Evolutionary conservation across 2,113 vertebrate species (phyloP), one percentile per base, ranked within the genome.

Genomic region (Pelusios castaneus): DNA sequence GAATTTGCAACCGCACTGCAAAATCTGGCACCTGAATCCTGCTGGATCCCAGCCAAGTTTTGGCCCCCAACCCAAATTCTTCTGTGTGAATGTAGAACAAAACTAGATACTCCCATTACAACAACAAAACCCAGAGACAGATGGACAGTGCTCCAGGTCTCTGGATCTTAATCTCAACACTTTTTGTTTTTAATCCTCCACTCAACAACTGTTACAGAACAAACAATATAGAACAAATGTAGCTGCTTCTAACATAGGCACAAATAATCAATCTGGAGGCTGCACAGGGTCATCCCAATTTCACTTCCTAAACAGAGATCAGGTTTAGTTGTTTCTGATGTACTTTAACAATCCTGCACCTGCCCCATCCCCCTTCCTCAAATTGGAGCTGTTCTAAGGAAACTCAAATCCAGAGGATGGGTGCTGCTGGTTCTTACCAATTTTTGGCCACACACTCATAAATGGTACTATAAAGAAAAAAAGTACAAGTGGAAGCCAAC

Each of bases 11-110:
- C 34, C 83, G 77, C 87, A 27, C 38, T 91, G 80, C 25, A 94
- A 93, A 95, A 94, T 16, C 92, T 95, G 92, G 84, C 88, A 73
- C 83, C 63, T 87, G 73, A 93, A 27, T 90, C 54, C 41, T 92
- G 4, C 73, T 94, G 92, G 56, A 87, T 87, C 89, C 89, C 73
- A 92, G 89, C 82, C 95, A 92, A 80, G 7, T 90, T 82, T 70
- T 16, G 5, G 92, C 31, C 52, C 6, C 29, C 41, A 47, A 55
- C 21, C 75, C 19, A 78, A 87, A 87, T 96, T 87, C 45, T 90
- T 31, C 9, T 54, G 10, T 9, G 27, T 80, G 92, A 90, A 90
- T 89, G 56, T 6, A 21, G 93, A 94, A 77, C 84, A 87, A 88
- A 77, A 95, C 91, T 3, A 90, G 22, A 21, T 95, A 16, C 8